A percentile compares a stretch with the other conserved stretches of the same genome.
These are phyloP conservation scores for Meiosimyza platycephala DNA, from an alignment of 2,888 invertebrate genomes.

Conservation along the genomic window DNA sequence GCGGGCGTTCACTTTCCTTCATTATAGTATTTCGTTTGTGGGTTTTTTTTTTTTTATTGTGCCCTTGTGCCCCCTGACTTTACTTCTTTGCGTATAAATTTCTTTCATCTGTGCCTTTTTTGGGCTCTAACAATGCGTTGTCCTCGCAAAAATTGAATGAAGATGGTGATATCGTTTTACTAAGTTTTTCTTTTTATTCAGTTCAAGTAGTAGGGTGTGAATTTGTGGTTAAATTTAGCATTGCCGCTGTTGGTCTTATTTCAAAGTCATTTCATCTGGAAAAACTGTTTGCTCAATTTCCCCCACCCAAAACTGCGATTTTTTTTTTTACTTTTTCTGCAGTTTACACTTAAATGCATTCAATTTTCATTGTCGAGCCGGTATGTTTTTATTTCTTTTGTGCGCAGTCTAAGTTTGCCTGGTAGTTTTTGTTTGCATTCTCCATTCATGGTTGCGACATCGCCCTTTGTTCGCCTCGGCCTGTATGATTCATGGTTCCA, in stretches of 20 bases:
- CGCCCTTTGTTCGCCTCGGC: too few relatives aligned
- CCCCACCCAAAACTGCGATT: background rate
- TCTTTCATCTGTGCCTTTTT: background rate
- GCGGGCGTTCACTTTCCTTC: constrained; percentile 27
- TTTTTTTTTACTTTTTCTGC: constrained; percentile 3
- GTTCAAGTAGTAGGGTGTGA: background rate
- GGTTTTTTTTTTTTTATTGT: background rate
- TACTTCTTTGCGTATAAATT: background rate
- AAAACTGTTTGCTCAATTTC: constrained; percentile 8
- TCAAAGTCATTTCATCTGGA: constrained; percentile 17
- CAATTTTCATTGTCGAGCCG: background rate
- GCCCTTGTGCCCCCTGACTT: background rate
- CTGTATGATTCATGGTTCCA: too few relatives aligned
- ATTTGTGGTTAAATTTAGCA: too few relatives aligned
- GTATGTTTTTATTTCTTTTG: too few relatives aligned
- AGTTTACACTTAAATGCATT: background rate
- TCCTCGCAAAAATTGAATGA: constrained; percentile 11
- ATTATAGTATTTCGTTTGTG: background rate
- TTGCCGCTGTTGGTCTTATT: background rate
- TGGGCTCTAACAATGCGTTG: background rate
- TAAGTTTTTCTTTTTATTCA: background rate
- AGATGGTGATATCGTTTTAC: background rate
- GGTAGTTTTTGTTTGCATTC: too few relatives aligned
- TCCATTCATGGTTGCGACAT: too few relatives aligned
- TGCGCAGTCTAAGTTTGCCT: too few relatives aligned